Base-by-base conservation (phyloP, 2,888 invertebrate genomes). In the Coenonympha arcania region DNA sequence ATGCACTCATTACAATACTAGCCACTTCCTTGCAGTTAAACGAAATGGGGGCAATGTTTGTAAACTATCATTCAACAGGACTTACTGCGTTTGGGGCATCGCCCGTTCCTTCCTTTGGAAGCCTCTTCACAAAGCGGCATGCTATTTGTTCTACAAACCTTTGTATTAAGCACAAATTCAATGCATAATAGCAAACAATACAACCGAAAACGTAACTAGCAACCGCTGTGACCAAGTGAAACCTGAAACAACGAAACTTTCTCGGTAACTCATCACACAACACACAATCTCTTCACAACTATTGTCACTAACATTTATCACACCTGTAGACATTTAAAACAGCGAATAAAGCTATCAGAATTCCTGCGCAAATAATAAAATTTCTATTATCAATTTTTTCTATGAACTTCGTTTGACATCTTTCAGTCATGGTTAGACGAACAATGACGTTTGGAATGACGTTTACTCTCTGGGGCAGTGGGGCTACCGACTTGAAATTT, bases 161-260 rank as follows among this genome's bases (percentile, higher is more conserved):
- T 50, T 71, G 69, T 51, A 84, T 64, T 67, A 78, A 63, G 63
- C 63, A 70, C 50, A 80, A 79, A 60, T 76, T 79, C 44, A 83
- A 63, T 42, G 73, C 75, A 61, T 79, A 83, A 75, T 84, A 84
- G 73, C 85, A 84, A 76, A 75, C 83, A 79, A 84, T 54, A 83
- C 84, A 84, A 79, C 85, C 85, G 76, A 85, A 63, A 69, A 73
- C 81, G 83, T 86, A 86, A 68, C 84, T 80, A 59, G 83, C 64
- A 50, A 69, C 71, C 68, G 83, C 70, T 59, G 79, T 78, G 54
- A 71, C 66, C 63, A 84, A 76, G 79, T 82, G 83, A 82, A 85
- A 84, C 73, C 85, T 86, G 77, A 60, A 68, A 64, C 59, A 61
- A 59, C 58, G 67, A 61, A 50, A 59, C 68, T 74, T 71, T 48